Base-by-base conservation (phyloP, 2,113 vertebrate species). In the Oryzias woworae region DNA sequence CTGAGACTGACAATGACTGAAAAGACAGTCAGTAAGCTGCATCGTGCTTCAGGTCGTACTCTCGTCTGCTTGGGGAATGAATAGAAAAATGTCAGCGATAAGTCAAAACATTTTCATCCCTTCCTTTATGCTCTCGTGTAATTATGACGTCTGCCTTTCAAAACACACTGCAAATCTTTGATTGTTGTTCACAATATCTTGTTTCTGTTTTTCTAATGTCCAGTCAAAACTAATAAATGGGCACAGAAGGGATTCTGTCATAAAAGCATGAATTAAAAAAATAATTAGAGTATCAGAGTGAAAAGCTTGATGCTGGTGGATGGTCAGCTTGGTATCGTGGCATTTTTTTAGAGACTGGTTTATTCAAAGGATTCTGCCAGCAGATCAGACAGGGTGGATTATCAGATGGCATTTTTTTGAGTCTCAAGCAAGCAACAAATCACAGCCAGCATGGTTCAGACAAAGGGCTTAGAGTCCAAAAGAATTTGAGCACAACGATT, bases 331-430 rank as follows among this genome's bases (percentile, higher is more conserved):
- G 83, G 81, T 44, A 77, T 66, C 69, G 72, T 62, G 48, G 26
- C 4, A 26, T 53, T 7, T 36, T 36, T 36, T 28, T 46, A 74
- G 65, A 41, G 48, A 22, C 44, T 66, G 70, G 77, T 49, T 58
- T 54, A 36, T 84, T 84, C 49, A 61, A 74, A 65, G 71, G 58
- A 62, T 65, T 82, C 60, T 48, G 61, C 71, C 59, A 46, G 49
- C 63, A 68, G 88, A 81, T 86, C 77, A 84, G 75, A 72, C 73
- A 17, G 51, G 60, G 58, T 71, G 90, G 87, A 90, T 91, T 91
- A 87, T 80, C 77, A 78, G 71, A 72, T 56, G 51, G 49, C 75
- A 80, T 77, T 84, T 90, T 20, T 76, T 69, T 77, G 86, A 81
- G 77, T 83, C 77, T 86, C 85, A 82, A 82, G 48, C 75, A 72